phyloP scores from a whole-genome alignment of 2,797 vertebrate species.

The Syngnathus rostellatus region DNA sequence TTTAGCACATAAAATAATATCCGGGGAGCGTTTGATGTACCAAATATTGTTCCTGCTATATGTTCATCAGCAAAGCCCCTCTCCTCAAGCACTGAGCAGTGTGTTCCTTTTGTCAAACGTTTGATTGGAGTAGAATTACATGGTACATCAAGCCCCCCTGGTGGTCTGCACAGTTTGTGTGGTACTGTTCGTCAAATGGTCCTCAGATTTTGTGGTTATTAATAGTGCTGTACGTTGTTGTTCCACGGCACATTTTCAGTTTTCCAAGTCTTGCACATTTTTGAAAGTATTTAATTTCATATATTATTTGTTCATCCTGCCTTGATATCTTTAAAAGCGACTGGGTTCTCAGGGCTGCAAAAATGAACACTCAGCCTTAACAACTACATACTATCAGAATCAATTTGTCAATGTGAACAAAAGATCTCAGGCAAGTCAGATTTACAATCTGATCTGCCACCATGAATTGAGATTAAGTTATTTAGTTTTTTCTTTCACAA shows the following conservation, averaged over 20 bases:
- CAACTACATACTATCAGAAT: not conserved
- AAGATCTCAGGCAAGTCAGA: constrained; percentile 50
- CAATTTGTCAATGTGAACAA: constrained; percentile 58
- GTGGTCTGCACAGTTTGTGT: not conserved
- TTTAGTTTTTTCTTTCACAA: constrained; percentile 39
- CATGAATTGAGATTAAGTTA: constrained; percentile 57
- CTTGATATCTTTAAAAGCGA: not conserved
- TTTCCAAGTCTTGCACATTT: not conserved
- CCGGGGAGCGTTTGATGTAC: not conserved
- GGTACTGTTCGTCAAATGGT: not conserved
- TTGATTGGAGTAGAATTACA: not conserved
- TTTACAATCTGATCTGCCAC: constrained; percentile 31
- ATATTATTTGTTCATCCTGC: not conserved
- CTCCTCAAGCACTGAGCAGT: constrained; percentile 41
- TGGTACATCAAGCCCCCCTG: not conserved
- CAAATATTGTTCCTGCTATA: not conserved
- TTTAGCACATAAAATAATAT: not conserved
- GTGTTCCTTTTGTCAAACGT: constrained; percentile 2
- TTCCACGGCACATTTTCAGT: not conserved
- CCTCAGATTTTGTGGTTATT: not conserved
- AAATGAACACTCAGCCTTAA: not conserved
- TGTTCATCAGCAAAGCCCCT: not conserved
- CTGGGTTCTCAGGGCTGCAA: not conserved
- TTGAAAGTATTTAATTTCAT: constrained; percentile 1
- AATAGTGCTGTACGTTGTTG: not conserved